These are phyloP conservation scores for Gymnogyps californianus DNA, from an alignment of 2,113 vertebrate genomes.

Conservation along the genomic window DNA sequence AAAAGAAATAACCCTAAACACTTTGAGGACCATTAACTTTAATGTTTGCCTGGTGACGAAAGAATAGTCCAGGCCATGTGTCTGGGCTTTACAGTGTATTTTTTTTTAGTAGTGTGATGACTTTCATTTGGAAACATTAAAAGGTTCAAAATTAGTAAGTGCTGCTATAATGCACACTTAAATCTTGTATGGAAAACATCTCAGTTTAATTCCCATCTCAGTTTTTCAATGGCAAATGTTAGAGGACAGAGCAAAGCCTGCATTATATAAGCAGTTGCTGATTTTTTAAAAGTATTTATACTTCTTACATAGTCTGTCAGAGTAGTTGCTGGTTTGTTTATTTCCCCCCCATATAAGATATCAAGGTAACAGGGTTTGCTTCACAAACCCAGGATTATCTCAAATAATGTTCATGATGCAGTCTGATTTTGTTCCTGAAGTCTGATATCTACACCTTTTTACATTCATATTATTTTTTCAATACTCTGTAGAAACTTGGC, in stretches of 20 bases:
- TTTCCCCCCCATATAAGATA: background rate
- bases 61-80: background rate
- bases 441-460: background rate
- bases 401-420: background rate
- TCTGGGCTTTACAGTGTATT: background rate
- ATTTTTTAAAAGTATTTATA: background rate
- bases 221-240: background rate
- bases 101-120: background rate
- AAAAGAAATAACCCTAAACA: conserved; percentile 34
- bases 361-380: background rate
- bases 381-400: background rate
- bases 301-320: background rate
- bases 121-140: background rate
- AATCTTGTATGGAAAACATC: background rate
- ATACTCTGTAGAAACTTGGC: background rate
- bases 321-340: background rate
- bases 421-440: background rate
- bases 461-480: background rate
- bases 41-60: background rate
- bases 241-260: background rate
- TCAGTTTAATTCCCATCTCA: background rate
- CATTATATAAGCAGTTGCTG: background rate
- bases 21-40: conserved; percentile 22
- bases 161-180: background rate
- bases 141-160: background rate